Base-by-base conservation (phyloP, 2,113 vertebrate genomes). In the Ctenodactylus gundi region DNA sequence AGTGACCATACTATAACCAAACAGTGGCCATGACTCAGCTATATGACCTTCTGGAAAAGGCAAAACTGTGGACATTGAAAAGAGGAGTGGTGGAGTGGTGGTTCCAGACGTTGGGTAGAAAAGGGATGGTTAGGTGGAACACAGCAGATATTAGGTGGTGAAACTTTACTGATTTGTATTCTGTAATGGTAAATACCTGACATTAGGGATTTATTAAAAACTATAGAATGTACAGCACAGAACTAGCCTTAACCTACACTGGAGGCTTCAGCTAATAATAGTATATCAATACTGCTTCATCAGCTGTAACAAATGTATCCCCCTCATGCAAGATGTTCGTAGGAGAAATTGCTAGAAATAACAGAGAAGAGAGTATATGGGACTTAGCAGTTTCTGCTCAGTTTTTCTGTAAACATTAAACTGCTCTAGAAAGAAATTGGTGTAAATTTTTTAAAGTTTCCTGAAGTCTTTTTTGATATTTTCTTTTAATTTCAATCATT, bases 361-460 rank as follows among this genome's bases (percentile, higher is more conserved):
- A 31, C 15, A 12, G 25, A 77, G 20, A 7, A 25, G 1, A 17
- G 0, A 0, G 1, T 60, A 44, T 2, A 8, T 53, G 57, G 20
- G 15, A 58, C 62, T 83, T 27, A 46, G 17, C 44, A 64, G 36
- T 82, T 82, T 90, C 15, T 44, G 25, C n/a, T 89, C 27, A 62
- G 0, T 25, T 94, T 95, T 92, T 62, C 55, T 78, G 13, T 60
- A 75, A 86, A 83, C 17, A 18, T 90, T 78, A 93, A 73, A 83
- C 4, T 25, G 5, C 13, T 58, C 70, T 90, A n/a, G 91, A 62
- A 46, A 34, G 51, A 39, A 88, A 70, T 36, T n/a, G n/a, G n/a
- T n/a, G n/a, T n/a, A n/a, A n/a, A n/a, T n/a, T n/a, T n/a, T n/a
- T n/a, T n/a, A n/a, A n/a, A n/a, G n/a, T n/a, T n/a, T n/a, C n/a